Conservation (phyloP, 2,888 invertebrate species). For the Cephus spinipes region DNA sequence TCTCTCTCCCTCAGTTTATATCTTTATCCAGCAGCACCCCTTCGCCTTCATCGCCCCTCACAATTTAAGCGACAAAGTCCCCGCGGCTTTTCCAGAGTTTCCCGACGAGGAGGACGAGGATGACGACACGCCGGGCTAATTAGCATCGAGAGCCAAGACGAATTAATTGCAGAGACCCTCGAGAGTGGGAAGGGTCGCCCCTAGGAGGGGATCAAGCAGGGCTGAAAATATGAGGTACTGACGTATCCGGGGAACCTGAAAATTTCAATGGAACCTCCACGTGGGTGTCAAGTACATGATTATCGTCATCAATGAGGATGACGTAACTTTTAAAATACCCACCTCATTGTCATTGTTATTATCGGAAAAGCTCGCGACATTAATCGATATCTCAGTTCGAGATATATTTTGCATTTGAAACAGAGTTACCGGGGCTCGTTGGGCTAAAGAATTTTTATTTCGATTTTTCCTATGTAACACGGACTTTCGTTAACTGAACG, state of each 20-base stretch:
- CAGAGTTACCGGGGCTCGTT: not conserved
- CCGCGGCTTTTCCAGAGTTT: not conserved
- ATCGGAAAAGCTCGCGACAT: not conserved
- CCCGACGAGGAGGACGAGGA: not conserved
- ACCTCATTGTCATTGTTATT: not conserved
- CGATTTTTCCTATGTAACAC: not conserved
- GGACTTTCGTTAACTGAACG: not conserved
- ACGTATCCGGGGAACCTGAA: not conserved
- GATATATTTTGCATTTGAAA: not conserved
- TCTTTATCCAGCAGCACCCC: not conserved
- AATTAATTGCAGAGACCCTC: slow-evolving; percentile 34
- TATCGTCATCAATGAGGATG: not conserved
- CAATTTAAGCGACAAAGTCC: not conserved
- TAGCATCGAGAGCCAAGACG: slow-evolving; percentile 48
- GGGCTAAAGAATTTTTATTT: not conserved
- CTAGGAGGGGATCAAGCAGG: not conserved
- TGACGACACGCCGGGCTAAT: slow-evolving; percentile 33
- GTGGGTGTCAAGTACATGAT: not conserved
- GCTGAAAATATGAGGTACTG: not conserved
- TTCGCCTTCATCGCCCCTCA: not conserved
- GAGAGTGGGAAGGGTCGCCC: not conserved
- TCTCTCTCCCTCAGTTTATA: not conserved
- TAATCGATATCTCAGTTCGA: not conserved
- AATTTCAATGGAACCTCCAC: not conserved
- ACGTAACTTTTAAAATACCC: not conserved